phyloP scores from a whole-genome alignment of 1,140 invertebrate genomes.

The Littorina saxatilis region DNA sequence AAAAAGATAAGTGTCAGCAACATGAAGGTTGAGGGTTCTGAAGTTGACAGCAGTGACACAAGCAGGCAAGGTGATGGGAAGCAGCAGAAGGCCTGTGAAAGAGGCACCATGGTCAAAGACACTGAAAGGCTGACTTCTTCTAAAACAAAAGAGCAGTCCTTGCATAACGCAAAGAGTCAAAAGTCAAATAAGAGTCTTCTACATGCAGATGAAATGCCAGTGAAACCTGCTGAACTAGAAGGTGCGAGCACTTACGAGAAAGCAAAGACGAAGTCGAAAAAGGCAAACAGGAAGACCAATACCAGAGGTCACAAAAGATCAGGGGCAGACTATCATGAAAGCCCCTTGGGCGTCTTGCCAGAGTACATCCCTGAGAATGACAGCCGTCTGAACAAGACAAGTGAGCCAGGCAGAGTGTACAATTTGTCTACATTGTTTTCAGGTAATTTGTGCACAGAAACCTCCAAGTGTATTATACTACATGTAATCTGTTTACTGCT shows the following conservation, averaged over 20 bases:
- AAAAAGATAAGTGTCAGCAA: no score
- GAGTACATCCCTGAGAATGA: neutral
- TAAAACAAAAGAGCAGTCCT: neutral
- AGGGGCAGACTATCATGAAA: neutral
- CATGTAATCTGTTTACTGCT: neutral
- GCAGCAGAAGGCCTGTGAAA: no score
- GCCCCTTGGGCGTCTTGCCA: neutral
- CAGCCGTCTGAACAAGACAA: neutral
- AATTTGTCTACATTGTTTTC: conserved; percentile 23
- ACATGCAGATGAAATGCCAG: no score
- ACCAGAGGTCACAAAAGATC: neutral
- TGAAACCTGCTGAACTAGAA: no score
- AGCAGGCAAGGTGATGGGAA: no score
- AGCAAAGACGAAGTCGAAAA: neutral
- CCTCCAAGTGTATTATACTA: neutral
- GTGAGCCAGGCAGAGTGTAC: neutral
- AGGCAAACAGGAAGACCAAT: neutral
- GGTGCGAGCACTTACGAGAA: no score
- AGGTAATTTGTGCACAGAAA: neutral
- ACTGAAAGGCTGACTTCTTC: no score
- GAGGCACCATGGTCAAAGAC: no score
- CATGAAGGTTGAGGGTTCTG: no score
- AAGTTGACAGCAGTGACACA: no score
- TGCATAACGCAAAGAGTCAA: neutral
- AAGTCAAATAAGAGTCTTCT: no score